Base-by-base conservation (phyloP, 2,113 vertebrate genomes). In the Nesogale talazaci region DNA sequence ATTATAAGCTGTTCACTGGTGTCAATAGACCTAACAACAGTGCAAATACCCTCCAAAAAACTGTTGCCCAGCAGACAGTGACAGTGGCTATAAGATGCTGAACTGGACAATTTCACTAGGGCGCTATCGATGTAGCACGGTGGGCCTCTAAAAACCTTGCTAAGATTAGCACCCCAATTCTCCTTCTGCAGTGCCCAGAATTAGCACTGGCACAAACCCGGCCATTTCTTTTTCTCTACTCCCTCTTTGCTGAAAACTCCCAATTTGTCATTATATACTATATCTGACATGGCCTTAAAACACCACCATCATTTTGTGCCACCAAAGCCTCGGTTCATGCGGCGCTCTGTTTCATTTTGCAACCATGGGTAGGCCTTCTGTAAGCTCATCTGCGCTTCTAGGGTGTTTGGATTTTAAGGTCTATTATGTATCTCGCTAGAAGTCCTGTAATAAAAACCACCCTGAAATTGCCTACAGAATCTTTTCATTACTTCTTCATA, bases 71-170 rank as follows among this genome's bases (percentile, higher is more conserved):
- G 6, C 42, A 80, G 65, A 42, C 23, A 20, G 61, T 42, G 34
- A 84, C 75, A 86, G 31, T 11, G 70, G 56, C 34, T 61, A 75
- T 2, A 6, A 75, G n/a, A 11, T 1, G 6, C 7, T 56, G 65
- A 77, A 77, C 67, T 92, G 38, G 67, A 70, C 36, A 11, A 74
- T 77, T 92, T 90, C 36, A 69, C 72, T 69, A 77, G 29, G 46
- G 52, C 89, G 56, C 36, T 56, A 5, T 42, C 76, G 81, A 78
- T 22, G 17, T 83, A 52, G 59, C 36, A 90, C 40, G 40, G 23
- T 31, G 84, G 77, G 93, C 46, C 63, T 93, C 77, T 94, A 93
- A 76, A 95, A 94, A 86, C 22, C n/a, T 61, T 36, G 15, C 80
- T 77, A 88, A 94, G 93, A 67, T 81, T 77, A 78, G 89, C 88